phyloP scores from a whole-genome alignment of 1,140 invertebrate genomes.

The Diploscapter pachys region DNA sequence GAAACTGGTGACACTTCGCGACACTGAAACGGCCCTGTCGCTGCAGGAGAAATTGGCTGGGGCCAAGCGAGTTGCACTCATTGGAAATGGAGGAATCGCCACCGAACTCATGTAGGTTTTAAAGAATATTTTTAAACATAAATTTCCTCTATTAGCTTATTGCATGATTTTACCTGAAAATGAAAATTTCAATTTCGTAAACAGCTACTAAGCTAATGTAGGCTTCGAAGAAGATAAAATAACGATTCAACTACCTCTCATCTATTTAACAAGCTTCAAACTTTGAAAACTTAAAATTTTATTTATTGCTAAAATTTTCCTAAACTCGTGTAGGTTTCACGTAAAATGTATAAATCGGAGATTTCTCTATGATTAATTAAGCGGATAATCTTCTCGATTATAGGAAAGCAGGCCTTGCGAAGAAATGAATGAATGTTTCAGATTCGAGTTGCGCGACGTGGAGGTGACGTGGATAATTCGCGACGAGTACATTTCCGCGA shows the following conservation, averaged over 20 bases:
- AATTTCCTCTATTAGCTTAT: no score
- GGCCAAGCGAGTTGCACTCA: conserved; percentile 68
- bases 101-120: conserved; percentile 76
- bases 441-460: conserved; percentile 76
- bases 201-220: conserved; percentile 34
- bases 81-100: conserved; percentile 96
- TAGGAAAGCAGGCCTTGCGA: neutral
- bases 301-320: no score
- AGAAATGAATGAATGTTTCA: conserved; percentile 42
- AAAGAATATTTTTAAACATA: neutral
- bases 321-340: no score
- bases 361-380: no score
- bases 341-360: no score
- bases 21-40: neutral
- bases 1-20: neutral
- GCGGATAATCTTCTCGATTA: no score
- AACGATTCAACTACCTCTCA: no score
- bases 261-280: no score
- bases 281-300: no score
- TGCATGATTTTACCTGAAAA: no score
- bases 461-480: conserved; percentile 89
- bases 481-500: conserved; percentile 82
- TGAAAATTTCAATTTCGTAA: no score
- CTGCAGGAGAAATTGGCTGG: neutral
- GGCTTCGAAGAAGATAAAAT: neutral